Evolutionary conservation across 2,113 vertebrate genomes (phyloP).

Genomic region (Vulpes lagopus): DNA sequence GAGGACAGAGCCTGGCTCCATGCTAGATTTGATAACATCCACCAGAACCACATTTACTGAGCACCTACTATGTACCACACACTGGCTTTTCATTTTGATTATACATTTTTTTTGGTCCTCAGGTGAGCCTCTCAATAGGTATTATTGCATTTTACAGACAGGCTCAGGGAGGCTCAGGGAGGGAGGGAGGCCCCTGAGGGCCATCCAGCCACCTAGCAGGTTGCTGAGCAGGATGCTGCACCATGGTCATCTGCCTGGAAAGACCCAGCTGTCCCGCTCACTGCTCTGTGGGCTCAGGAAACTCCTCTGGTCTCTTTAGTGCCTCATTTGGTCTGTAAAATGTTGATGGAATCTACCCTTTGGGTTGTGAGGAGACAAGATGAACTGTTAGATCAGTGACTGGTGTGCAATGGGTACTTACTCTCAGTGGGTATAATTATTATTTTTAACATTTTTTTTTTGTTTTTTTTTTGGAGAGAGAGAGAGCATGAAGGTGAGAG

Average conservation of each 20-base stretch:
- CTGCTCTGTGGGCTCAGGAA: accelerated
- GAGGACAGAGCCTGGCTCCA: accelerated
- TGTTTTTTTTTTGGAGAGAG: background rate
- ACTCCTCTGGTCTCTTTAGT: accelerated
- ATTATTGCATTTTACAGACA: background rate
- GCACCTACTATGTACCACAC: background rate
- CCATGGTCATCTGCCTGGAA: accelerated
- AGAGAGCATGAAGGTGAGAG: background rate
- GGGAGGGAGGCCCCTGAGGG: too few relatives aligned
- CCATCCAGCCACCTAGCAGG: background rate
- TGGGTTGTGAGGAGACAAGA: background rate
- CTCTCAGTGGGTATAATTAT: background rate
- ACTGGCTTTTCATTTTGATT: background rate
- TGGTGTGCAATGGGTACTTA: accelerated
- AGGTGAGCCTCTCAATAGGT: background rate
- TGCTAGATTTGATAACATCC: accelerated
- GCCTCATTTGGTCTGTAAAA: accelerated
- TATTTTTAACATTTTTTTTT: background rate
- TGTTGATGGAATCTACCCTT: background rate
- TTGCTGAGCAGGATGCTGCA: background rate
- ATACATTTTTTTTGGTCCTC: background rate
- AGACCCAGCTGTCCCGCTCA: accelerated
- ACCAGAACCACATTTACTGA: accelerated
- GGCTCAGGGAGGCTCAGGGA: background rate
- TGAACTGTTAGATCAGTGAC: accelerated